Base-by-base conservation (phyloP, 2,797 vertebrate genomes). In the Epinephelus awoara region DNA sequence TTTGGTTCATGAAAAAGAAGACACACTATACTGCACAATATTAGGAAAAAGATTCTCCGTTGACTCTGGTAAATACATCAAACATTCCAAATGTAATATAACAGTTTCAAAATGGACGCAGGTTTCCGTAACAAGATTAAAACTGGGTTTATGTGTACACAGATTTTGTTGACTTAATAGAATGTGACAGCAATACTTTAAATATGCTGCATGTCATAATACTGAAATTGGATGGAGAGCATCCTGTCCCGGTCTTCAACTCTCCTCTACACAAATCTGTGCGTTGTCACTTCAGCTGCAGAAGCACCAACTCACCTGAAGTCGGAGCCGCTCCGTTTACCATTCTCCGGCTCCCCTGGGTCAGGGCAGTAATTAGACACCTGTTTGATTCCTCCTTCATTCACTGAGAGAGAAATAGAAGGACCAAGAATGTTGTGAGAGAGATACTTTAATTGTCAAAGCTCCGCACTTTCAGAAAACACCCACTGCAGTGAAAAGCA, bases 341-440 rank as follows among this genome's bases (percentile, higher is more conserved):
- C 97, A 80, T 97, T 98, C 82, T 99, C 98, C 3, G 97, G 97
- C 89, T 96, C 94, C 81, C 98, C 98, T 3, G 98, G 98, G 90
- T 99, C 98, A 51, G 98, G 97, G 88, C 98, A 99, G 88, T 96
- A 96, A 93, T 99, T 98, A 47, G 98, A 97, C 82, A 97, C 96
- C 88, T 97, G 90, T 54, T 97, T 96, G 79, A 97, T 96, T 18
- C 97, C 98, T 57, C 97, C 97, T 93, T 99, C 98, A 69, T 96
- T 99, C 95, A 99, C 98, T 99, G 88, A 3, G 82, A 49, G 67
- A 72, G 25, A 85, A 68, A 84, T 55, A 89, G 23, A 81, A 86
- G 38, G 58, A 84, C 69, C 85, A 72, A 84, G 50, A 81, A 78
- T 2, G 6, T 54, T 67, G 42, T 85, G 77, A 91, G 82, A 72